A percentile compares a stretch with the other conserved stretches of the same genome.
Conservation (phyloP, 2,797 vertebrate species). For the Zenarchopterus dispar region DNA sequence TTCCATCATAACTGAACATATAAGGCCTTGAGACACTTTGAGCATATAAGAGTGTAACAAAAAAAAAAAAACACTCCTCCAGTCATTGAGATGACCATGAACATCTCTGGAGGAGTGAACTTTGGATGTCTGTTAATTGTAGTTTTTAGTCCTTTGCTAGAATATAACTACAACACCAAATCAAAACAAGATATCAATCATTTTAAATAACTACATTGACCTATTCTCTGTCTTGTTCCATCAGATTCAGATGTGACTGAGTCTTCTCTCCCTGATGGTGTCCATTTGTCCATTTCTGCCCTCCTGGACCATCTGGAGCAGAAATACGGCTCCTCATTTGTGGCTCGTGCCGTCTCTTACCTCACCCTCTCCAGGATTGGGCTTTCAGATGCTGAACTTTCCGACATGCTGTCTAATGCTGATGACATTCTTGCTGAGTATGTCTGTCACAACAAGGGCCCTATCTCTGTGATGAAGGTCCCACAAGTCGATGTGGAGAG, state of each 20-base stretch:
- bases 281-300: slow-evolving; percentile 74
- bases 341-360: slow-evolving; percentile 71
- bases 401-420: slow-evolving; percentile 78
- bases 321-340: slow-evolving; percentile 75
- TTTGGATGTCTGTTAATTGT: too few species aligned
- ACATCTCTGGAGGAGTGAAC: too few species aligned
- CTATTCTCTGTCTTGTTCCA: not conserved
- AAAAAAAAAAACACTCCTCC: too few species aligned
- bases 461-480: slow-evolving; percentile 51
- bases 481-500: slow-evolving; percentile 76
- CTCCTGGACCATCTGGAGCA: slow-evolving; percentile 78
- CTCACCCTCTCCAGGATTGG: slow-evolving; percentile 79
- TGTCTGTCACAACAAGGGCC: slow-evolving; percentile 5
- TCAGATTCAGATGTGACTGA: slow-evolving; percentile 76
- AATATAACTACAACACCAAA: too few species aligned
- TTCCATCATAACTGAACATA: too few species aligned
- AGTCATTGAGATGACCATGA: too few species aligned
- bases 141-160: too few species aligned
- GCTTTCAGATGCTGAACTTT: slow-evolving; percentile 79
- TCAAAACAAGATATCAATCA: too few species aligned
- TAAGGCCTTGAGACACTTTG: too few species aligned
- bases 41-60: too few species aligned
- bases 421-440: slow-evolving; percentile 55
- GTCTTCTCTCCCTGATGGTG: slow-evolving; percentile 66
- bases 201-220: not conserved